A percentile compares a stretch with the other conserved stretches of the same genome.
Conservation (phyloP, 1,140 invertebrate species). For the Listronotus bonariensis region DNA sequence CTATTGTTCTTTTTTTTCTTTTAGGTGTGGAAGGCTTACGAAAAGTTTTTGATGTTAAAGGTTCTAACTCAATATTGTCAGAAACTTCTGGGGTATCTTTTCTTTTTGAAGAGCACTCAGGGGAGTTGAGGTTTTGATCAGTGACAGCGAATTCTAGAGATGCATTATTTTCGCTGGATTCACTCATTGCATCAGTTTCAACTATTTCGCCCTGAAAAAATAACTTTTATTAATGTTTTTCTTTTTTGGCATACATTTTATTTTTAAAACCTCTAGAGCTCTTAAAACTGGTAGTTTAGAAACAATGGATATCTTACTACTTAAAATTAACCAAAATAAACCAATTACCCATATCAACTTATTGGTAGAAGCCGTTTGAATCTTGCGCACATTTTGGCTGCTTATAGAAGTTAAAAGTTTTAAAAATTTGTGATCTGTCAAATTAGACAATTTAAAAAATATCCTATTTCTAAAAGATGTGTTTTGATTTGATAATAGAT, state of each 20-base stretch:
- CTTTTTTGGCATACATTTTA: not conserved
- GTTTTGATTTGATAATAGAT: too few relatives aligned
- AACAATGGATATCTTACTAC: conserved; percentile 1
- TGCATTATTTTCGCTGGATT: not conserved
- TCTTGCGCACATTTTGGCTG: too few relatives aligned
- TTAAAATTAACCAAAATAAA: conserved; percentile 1
- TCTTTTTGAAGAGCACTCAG: not conserved
- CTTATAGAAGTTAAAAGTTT: too few relatives aligned
- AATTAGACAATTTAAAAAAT: too few relatives aligned
- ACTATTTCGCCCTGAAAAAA: conserved; percentile 4
- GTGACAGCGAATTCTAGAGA: not conserved
- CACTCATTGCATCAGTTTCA: conserved; percentile 3
- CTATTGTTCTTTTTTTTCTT: not conserved
- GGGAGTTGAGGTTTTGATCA: conserved; percentile 1
- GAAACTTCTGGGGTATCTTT: not conserved
- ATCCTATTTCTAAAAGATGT: too few relatives aligned
- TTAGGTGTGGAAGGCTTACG: not conserved
- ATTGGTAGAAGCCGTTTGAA: too few relatives aligned
- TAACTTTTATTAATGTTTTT: not conserved
- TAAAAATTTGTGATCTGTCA: too few relatives aligned
- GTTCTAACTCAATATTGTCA: not conserved
- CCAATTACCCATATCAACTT: too few relatives aligned
- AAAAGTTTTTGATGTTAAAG: too few relatives aligned
- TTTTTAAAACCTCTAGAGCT: not conserved
- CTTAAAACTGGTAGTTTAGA: not conserved